phyloP scores from a whole-genome alignment of 2,888 invertebrate species.

The Aphodius sticticus region DNA sequence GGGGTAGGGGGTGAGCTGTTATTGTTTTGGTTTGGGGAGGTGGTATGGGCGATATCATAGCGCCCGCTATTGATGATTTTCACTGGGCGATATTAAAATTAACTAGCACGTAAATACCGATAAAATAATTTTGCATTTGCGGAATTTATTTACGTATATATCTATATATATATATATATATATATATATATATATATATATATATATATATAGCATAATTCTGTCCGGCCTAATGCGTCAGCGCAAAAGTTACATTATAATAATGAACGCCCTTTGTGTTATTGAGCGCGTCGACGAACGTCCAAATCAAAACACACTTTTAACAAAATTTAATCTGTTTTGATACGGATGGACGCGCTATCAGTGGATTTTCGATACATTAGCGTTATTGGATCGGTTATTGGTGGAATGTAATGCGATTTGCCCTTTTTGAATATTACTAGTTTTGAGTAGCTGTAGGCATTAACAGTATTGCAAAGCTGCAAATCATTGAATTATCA shows the following conservation, averaged over 20 bases:
- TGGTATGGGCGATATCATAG: neutral
- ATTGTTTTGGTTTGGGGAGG: slow-evolving; percentile 10
- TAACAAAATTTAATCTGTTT: neutral
- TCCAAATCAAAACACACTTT: neutral
- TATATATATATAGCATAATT: neutral
- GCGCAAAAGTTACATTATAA: neutral
- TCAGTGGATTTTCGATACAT: too few species aligned
- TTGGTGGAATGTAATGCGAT: too few species aligned
- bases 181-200: too few species aligned
- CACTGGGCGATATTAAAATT: neutral
- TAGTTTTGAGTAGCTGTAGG: too few species aligned
- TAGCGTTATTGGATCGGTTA: too few species aligned
- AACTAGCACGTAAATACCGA: neutral
- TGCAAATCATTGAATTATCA: too few species aligned
- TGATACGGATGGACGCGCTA: too few species aligned
- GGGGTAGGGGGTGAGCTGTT: neutral
- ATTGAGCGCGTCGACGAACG: neutral
- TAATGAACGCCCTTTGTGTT: neutral
- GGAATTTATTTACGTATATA: neutral
- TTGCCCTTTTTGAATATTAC: too few species aligned
- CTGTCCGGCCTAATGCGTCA: neutral
- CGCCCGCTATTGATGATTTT: too few species aligned
- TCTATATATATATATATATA: too few species aligned
- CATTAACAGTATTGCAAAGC: too few species aligned
- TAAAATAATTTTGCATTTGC: neutral